A percentile compares a stretch with the other conserved stretches of the same genome.
These are phyloP conservation scores for Tragopan temminckii DNA, from an alignment of 2,797 vertebrate species.

Conservation along the genomic window DNA sequence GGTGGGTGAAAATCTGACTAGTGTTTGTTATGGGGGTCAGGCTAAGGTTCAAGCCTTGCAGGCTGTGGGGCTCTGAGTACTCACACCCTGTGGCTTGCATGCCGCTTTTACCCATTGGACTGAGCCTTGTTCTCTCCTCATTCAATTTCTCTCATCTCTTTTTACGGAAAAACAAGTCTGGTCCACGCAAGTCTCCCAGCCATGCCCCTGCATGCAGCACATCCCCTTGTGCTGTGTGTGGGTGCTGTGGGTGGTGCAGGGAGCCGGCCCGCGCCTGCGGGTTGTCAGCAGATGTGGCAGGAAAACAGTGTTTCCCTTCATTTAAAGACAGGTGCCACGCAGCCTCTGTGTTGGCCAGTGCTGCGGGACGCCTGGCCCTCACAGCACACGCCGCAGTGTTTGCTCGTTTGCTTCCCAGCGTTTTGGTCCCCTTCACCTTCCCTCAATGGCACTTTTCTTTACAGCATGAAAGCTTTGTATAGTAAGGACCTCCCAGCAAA, in stretches of 20 bases:
- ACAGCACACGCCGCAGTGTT: fast-evolving
- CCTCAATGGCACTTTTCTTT: slow-evolving; percentile 63
- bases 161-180: fast-evolving
- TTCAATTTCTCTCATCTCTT: not conserved
- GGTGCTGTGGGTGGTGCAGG: fast-evolving
- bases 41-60: not conserved
- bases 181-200: not conserved
- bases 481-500: slow-evolving; percentile 7
- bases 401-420: not conserved
- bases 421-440: slow-evolving; percentile 10
- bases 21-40: fast-evolving
- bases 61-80: not conserved
- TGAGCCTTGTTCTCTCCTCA: fast-evolving
- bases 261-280: not conserved
- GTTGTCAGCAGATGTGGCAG: not conserved
- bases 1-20: not conserved
- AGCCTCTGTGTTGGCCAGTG: not conserved
- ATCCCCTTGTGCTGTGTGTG: fast-evolving
- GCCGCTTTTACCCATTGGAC: not conserved
- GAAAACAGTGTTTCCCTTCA: not conserved
- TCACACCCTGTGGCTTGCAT: not conserved
- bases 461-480: slow-evolving; percentile 1
- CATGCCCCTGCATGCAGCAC: fast-evolving
- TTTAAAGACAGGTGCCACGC: not conserved
- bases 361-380: not conserved